Evolutionary conservation across 2,797 vertebrate species (phyloP).

Genomic region (Toxotes lorentzi): DNA sequence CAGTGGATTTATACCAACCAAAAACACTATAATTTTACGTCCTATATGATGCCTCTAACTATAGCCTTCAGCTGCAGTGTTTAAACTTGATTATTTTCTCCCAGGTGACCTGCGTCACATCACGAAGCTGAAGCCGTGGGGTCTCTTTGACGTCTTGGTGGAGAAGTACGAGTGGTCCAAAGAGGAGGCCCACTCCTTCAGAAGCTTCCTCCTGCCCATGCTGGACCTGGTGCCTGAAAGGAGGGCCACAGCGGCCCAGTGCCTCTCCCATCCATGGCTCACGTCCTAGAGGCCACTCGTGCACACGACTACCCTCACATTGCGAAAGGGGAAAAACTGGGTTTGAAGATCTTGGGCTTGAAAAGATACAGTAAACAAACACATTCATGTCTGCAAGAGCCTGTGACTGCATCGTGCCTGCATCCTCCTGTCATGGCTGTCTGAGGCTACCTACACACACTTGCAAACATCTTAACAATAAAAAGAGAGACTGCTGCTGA

Average conservation of each 20-base stretch:
- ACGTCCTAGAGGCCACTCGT: conserved; percentile 81
- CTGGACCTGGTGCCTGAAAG: conserved; percentile 96
- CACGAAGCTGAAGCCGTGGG: conserved; percentile 98
- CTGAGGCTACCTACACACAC: conserved; percentile 43
- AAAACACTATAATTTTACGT: background rate
- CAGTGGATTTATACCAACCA: background rate
- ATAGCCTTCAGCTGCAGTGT: background rate
- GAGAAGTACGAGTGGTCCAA: conserved; percentile 98
- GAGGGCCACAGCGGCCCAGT: conserved; percentile 94
- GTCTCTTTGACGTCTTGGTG: conserved; percentile 92
- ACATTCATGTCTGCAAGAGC: conserved; percentile 39
- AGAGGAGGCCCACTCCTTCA: conserved; percentile 93
- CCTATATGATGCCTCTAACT: background rate
- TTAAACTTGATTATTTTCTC: background rate
- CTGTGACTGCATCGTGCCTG: conserved; percentile 55
- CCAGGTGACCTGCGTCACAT: conserved; percentile 97
- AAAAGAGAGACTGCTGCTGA: conserved; percentile 56
- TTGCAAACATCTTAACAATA: conserved; percentile 14
- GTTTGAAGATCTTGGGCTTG: conserved; percentile 48
- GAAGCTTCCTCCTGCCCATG: conserved; percentile 97
- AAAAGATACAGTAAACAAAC: conserved; percentile 41
- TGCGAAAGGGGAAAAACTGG: conserved; percentile 30
- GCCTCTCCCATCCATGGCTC: conserved; percentile 95
- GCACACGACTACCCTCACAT: conserved; percentile 31
- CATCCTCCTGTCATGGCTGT: conserved; percentile 35